Evolutionary conservation across 2,888 invertebrate species (phyloP), one percentile per base, ranked within the genome.

Genomic region (Epsilonema sp.): DNA sequence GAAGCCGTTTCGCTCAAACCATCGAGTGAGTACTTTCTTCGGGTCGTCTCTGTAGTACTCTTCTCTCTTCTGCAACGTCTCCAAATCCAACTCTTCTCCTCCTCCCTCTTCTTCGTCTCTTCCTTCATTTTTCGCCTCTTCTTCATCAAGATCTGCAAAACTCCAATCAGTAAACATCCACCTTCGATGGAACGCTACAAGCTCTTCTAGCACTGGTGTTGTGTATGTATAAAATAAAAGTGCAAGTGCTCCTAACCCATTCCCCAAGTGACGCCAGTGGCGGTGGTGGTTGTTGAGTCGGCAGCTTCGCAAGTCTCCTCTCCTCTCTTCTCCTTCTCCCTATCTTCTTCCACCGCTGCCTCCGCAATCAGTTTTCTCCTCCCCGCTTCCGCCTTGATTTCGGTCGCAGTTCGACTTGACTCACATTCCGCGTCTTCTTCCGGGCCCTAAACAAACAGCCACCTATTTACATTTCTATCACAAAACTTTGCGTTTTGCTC

Each of bases 21-120:
- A 94, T 0, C 87, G 85, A 43, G 84, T 73, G 19, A 97, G 67
- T 0, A 89, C 84, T 65, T 89, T 89, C 68, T 92, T 90, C 0
- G 97, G 94, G 67, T 97, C 92, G 45, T 84, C 80, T 36, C 87
- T 69, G 65, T 86, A 89, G 20, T 89, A 66, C 52, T 87, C 84
- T 64, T 92, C 90, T 63, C 87, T 63, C 45, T 65, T 60, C 37
- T 63, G 54, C 49, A 55, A 52, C 41, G 53, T 24, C 51, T 55
- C 53, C 13, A 53, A 51, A 47, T 75, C 75, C 37, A 71, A 69
- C 53, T 76, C 76, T 26, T 48, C 36, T 16, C 53, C 50, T 38
- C 55, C 49, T 37, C 52, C 48, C 41, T 56, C 70, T 56, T 71
- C 74, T 45, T 61, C 58, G 8, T 31, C 16, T 31, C 16, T 31